A percentile compares a stretch with the other conserved stretches of the same genome.
phyloP scores from a whole-genome alignment of 1,140 invertebrate species.

The Drosophila subobscura region DNA sequence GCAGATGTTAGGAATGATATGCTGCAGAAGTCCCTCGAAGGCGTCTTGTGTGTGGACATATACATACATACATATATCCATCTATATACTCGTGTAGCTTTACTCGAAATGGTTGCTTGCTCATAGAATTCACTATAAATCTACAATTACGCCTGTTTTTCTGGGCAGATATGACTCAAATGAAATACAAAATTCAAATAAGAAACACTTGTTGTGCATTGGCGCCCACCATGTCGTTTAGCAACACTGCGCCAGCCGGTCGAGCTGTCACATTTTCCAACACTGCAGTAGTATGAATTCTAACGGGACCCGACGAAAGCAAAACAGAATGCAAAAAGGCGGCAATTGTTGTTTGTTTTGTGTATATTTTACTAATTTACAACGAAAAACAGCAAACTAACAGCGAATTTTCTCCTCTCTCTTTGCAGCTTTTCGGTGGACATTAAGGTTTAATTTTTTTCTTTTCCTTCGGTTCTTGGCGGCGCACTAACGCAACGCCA shows the following conservation, averaged over 20 bases:
- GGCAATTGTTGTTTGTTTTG: background rate
- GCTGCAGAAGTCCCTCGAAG: conserved; percentile 32
- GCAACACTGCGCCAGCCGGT: background rate
- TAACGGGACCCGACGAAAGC: background rate
- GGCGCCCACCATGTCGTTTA: background rate
- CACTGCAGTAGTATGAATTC: background rate
- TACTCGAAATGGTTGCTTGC: conserved; percentile 7
- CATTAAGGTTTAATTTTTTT: conserved; percentile 27
- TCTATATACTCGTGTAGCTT: conserved; percentile 10
- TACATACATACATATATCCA: conserved; percentile 3
- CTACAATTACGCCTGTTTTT: conserved; percentile 21
- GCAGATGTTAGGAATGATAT: conserved; percentile 39
- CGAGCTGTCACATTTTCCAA: no score
- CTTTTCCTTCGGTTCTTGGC: conserved; percentile 52
- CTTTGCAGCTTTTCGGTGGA: conserved; percentile 42
- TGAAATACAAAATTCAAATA: background rate
- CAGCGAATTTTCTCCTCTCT: background rate
- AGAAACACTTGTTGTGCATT: conserved; percentile 1
- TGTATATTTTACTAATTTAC: background rate
- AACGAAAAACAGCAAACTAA: background rate
- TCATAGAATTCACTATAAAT: conserved; percentile 37
- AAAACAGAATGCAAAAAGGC: background rate
- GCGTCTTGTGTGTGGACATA: conserved; percentile 36
- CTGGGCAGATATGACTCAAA: conserved; percentile 11
- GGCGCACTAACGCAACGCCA: conserved; percentile 69